phyloP scores from a whole-genome alignment of 2,797 vertebrate genomes.

The Rousettus madagascariensis region DNA sequence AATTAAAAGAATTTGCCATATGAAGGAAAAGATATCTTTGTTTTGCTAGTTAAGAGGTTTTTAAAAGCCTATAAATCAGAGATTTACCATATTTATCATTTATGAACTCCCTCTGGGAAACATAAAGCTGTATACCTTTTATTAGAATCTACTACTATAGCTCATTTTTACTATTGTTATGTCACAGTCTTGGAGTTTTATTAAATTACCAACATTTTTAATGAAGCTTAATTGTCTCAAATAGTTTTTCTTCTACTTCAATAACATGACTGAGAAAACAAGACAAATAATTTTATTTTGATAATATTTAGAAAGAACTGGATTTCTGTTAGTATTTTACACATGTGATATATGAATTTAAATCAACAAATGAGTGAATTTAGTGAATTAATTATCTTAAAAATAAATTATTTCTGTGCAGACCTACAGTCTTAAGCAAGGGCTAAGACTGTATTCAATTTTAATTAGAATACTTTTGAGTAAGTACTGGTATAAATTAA shows the following conservation, averaged over 20 bases:
- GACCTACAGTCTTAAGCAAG: neutral
- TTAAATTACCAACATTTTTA: slow-evolving; percentile 73
- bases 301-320: neutral
- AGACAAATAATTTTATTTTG: slow-evolving; percentile 7
- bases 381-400: slow-evolving; percentile 3
- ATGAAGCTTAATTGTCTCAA: slow-evolving; percentile 71
- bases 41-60: slow-evolving; percentile 68
- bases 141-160: slow-evolving; percentile 55
- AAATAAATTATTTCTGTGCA: slow-evolving; percentile 38
- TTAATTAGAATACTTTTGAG: slow-evolving; percentile 3
- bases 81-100: slow-evolving; percentile 42
- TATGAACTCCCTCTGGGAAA: slow-evolving; percentile 67
- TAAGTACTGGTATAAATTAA: neutral
- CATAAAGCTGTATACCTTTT: slow-evolving; percentile 65
- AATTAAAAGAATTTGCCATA: slow-evolving; percentile 30
- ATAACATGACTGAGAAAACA: slow-evolving; percentile 38
- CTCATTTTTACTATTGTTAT: slow-evolving; percentile 74
- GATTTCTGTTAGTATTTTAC: slow-evolving; percentile 12
- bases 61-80: slow-evolving; percentile 71
- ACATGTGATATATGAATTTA: neutral
- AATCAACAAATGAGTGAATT: neutral
- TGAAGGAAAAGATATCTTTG: slow-evolving; percentile 63
- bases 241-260: slow-evolving; percentile 37
- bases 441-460: neutral
- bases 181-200: slow-evolving; percentile 64